A percentile compares a stretch with the other conserved stretches of the same genome.
Conservation (phyloP, 2,797 vertebrate species). For the Siniperca obscura region DNA sequence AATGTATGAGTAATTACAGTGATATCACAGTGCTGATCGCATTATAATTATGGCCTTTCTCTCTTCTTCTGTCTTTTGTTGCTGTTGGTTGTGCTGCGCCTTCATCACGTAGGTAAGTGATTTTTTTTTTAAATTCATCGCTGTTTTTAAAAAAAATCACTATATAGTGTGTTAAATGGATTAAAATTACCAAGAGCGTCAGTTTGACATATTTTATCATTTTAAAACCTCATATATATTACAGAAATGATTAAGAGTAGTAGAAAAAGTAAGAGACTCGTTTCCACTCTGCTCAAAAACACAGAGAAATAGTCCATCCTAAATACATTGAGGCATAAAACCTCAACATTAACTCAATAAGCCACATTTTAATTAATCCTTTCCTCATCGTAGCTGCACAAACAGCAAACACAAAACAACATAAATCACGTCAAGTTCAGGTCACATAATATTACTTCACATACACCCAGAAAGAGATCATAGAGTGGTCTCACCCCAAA, state of each 20-base stretch:
- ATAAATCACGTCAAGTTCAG: constrained; percentile 7
- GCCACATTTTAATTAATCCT: constrained; percentile 4
- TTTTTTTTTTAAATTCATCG: constrained; percentile 27
- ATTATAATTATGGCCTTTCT: constrained; percentile 69
- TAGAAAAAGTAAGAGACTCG: neutral
- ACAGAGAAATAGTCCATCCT: neutral
- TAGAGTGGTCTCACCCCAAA: constrained; percentile 14
- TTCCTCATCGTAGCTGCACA: neutral
- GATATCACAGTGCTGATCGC: constrained; percentile 58
- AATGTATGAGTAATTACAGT: constrained; percentile 75
- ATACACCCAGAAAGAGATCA: neutral
- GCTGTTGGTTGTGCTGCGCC: constrained; percentile 33
- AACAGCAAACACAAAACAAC: constrained; percentile 1
- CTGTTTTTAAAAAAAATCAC: neutral
- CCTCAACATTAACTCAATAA: neutral
- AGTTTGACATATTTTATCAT: constrained; percentile 34
- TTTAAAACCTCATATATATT: constrained; percentile 16
- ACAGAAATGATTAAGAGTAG: constrained; percentile 1
- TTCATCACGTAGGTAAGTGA: constrained; percentile 69
- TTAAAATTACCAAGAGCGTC: constrained; percentile 35
- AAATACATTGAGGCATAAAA: neutral
- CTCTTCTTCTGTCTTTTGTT: constrained; percentile 51
- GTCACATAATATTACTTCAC: neutral
- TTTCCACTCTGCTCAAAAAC: constrained; percentile 9
- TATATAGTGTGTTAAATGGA: constrained; percentile 30